phyloP scores from a whole-genome alignment of 1,140 invertebrate species.

The fruit fly (Drosophila melanogaster) region Release_6_plus_ISO1_MT NT_033777.3:16889501-16890000 shows the following conservation, averaged over 20 bases:
- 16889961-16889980: conserved; percentile 53
- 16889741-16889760: conserved; percentile 66
- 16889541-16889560: conserved; percentile 29
- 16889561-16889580: conserved; percentile 75
- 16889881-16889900: conserved; percentile 20
- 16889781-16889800: conserved; percentile 76
- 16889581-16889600: conserved; percentile 32
- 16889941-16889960: conserved; percentile 67
- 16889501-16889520: conserved; percentile 55
- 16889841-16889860: conserved; percentile 78
- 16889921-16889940: conserved; percentile 48
- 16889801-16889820: conserved; percentile 27
- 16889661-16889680: conserved; percentile 78
- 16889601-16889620: conserved; percentile 32
- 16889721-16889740: conserved; percentile 20
- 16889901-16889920: neutral
- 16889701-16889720: conserved; percentile 71
- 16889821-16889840: conserved; percentile 54
- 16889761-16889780: conserved; percentile 64
- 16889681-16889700: conserved; percentile 82
- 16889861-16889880: conserved; percentile 67
- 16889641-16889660: conserved; percentile 74
- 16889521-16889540: conserved; percentile 16
- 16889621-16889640: conserved; percentile 77
- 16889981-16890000: conserved; percentile 40